A percentile compares a stretch with the other conserved stretches of the same genome.
These are phyloP conservation scores for Bolborhynchus lineola DNA, from an alignment of 2,113 vertebrate species.

Conservation along the genomic window DNA sequence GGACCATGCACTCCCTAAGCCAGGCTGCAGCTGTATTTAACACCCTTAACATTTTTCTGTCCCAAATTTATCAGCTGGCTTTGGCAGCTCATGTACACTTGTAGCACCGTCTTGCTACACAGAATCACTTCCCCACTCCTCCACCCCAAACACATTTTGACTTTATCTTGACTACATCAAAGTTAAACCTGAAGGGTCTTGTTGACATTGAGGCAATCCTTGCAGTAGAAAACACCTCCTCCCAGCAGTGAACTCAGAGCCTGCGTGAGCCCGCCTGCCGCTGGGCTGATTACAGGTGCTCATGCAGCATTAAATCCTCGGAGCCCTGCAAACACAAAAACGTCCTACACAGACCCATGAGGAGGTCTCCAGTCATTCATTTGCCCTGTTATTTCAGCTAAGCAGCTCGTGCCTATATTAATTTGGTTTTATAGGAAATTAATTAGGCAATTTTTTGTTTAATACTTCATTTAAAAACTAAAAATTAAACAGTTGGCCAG, in stretches of 20 bases:
- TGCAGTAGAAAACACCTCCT: not conserved
- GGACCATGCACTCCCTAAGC: not conserved
- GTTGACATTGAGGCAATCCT: not conserved
- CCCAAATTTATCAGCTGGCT: not conserved
- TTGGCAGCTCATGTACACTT: not conserved
- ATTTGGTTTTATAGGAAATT: slow-evolving; percentile 24
- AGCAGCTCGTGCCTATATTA: not conserved
- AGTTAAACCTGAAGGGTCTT: not conserved
- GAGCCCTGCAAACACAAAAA: not conserved
- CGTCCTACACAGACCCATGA: not conserved
- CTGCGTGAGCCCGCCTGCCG: not conserved
- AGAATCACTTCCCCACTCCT: not conserved
- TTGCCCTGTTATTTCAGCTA: not conserved
- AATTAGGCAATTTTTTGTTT: not conserved
- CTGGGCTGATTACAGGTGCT: not conserved
- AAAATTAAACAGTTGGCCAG: not conserved
- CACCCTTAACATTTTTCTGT: not conserved
- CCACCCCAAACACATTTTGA: not conserved
- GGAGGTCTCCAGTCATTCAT: not conserved
- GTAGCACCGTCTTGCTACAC: accelerated
- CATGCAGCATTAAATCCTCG: not conserved
- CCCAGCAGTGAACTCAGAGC: not conserved
- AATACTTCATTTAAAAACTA: not conserved
- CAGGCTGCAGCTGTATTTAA: not conserved
- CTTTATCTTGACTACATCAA: not conserved